These are phyloP conservation scores for Delia radicum DNA, from an alignment of 1,140 invertebrate species.

Conservation along the genomic window DNA sequence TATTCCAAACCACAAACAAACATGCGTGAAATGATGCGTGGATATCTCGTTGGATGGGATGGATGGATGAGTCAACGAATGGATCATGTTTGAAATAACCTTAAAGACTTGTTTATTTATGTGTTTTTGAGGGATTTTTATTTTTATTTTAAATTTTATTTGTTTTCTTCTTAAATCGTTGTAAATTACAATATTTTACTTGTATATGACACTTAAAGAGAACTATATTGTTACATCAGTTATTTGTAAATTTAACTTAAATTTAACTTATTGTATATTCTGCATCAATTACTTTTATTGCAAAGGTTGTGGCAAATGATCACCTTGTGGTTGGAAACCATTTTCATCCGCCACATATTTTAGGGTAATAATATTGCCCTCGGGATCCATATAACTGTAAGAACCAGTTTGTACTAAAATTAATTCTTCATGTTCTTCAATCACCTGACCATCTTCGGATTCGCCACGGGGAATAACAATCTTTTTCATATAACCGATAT, in stretches of 20 bases:
- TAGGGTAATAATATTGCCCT: slow-evolving; percentile 69
- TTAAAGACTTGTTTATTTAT: too few species aligned
- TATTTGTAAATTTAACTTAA: too few species aligned
- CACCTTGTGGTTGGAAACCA: slow-evolving; percentile 59
- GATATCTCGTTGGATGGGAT: not conserved
- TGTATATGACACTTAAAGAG: too few species aligned
- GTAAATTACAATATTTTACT: too few species aligned
- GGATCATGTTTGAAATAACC: too few species aligned
- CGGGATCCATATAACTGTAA: slow-evolving; percentile 72
- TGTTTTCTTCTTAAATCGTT: too few species aligned
- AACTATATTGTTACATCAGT: too few species aligned
- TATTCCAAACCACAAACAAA: slow-evolving; percentile 18
- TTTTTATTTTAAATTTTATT: too few species aligned
- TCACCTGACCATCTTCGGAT: slow-evolving; percentile 56
- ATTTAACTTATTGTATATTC: too few species aligned
- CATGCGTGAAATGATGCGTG: slow-evolving; percentile 11
- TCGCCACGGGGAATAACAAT: slow-evolving; percentile 57
- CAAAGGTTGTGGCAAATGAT: slow-evolving; percentile 66
- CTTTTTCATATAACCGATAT: slow-evolving; percentile 63
- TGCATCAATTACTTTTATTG: slow-evolving; percentile 50
- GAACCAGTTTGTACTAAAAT: slow-evolving; percentile 64
- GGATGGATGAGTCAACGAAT: not conserved
- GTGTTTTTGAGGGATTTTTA: too few species aligned
- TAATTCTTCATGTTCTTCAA: slow-evolving; percentile 58
- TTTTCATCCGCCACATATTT: slow-evolving; percentile 78